Evolutionary conservation across 1,140 invertebrate species (phyloP).

Genomic region (Thaumetopoea pityocampa): DNA sequence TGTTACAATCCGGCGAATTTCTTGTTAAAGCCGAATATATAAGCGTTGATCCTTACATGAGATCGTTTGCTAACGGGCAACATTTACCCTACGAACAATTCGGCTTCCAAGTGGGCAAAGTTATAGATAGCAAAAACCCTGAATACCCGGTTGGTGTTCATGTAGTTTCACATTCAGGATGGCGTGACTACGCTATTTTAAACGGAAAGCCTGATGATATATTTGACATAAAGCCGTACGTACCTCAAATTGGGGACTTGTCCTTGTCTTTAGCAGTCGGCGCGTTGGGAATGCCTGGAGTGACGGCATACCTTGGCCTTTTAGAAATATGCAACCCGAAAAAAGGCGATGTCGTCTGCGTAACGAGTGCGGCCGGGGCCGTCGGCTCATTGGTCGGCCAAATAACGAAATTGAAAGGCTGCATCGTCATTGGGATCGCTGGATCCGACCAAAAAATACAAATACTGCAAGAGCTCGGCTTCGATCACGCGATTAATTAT

Average conservation of each 20-base stretch:
- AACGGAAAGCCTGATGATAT: conserved; percentile 22
- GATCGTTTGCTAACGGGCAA: conserved; percentile 26
- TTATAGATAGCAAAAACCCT: conserved; percentile 26
- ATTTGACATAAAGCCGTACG: conserved; percentile 24
- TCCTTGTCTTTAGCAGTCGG: conserved; percentile 24
- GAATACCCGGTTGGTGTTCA: conserved; percentile 73
- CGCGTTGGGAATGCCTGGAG: conserved; percentile 41
- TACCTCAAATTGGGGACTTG: conserved; percentile 25
- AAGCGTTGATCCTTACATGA: conserved; percentile 72
- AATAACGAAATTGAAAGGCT: conserved; percentile 80
- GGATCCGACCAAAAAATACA: conserved; percentile 81
- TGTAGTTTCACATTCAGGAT: conserved; percentile 77
- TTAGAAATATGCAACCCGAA: conserved; percentile 80
- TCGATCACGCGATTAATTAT: conserved; percentile 83
- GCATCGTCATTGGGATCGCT: conserved; percentile 81
- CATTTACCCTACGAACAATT: conserved; percentile 40
- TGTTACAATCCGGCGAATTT: conserved; percentile 38
- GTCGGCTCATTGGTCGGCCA: conserved; percentile 83
- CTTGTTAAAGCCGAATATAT: conserved; percentile 60
- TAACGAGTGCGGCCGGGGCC: conserved; percentile 79
- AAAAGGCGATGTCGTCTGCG: conserved; percentile 79
- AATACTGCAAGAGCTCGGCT: conserved; percentile 79
- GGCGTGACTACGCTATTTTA: conserved; percentile 69
- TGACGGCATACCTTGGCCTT: conserved; percentile 83
- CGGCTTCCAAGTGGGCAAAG: conserved; percentile 50